phyloP scores from a whole-genome alignment of 1,140 invertebrate species.

The Helicoverpa zea region DNA sequence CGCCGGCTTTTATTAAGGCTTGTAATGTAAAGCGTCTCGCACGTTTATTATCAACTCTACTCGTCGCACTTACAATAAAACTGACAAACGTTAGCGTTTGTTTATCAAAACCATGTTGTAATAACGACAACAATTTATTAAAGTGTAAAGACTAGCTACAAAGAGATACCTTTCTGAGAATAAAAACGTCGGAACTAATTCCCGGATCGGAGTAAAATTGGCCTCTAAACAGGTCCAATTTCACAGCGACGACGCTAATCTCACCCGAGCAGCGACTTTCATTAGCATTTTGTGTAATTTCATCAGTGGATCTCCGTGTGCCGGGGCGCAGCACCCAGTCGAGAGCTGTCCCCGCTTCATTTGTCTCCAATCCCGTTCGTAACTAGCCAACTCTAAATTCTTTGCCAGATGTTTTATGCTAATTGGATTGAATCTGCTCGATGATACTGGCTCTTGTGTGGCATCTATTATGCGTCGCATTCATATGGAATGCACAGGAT shows the following conservation, averaged over 20 bases:
- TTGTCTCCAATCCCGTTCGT: conserved; percentile 68
- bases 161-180: conserved; percentile 23
- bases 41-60: not conserved
- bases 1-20: not conserved
- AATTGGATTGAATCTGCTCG: conserved; percentile 52
- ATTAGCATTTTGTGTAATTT: conserved; percentile 82
- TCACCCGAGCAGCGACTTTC: conserved; percentile 70
- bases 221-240: conserved; percentile 75
- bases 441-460: conserved; percentile 12
- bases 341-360: conserved; percentile 64
- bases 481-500: not conserved
- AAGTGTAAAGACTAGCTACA: conserved; percentile 24
- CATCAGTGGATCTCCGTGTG: conserved; percentile 69
- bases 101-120: conserved; percentile 7
- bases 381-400: conserved; percentile 60
- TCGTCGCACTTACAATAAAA: conserved; percentile 7
- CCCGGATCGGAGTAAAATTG: conserved; percentile 63
- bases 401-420: conserved; percentile 62
- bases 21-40: not conserved
- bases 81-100: conserved; percentile 21
- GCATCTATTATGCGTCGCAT: not conserved
- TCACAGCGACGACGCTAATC: conserved; percentile 73
- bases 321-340: conserved; percentile 38
- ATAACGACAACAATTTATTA: conserved; percentile 2
- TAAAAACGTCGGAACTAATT: conserved; percentile 52